phyloP scores from a whole-genome alignment of 2,797 vertebrate genomes.

The Pseudochirops corinnae region DNA sequence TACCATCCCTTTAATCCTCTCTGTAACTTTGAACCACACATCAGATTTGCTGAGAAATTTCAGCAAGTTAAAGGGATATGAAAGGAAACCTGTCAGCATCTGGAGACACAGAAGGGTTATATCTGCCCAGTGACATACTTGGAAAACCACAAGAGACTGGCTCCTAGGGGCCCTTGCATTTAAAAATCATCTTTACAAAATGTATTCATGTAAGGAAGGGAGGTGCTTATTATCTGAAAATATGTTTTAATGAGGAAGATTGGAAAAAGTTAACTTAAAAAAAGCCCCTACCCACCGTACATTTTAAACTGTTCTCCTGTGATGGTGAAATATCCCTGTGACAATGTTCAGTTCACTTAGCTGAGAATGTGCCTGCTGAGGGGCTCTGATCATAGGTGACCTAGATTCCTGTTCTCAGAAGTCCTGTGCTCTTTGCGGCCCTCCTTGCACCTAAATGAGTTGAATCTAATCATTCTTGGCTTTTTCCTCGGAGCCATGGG shows the following conservation, averaged over 20 bases:
- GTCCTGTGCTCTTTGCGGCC: slow-evolving; percentile 71
- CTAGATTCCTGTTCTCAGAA: slow-evolving; percentile 75
- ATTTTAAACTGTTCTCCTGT: slow-evolving; percentile 52
- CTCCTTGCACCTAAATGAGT: slow-evolving; percentile 65
- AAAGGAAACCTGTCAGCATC: slow-evolving; percentile 65
- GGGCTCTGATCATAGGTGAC: slow-evolving; percentile 77
- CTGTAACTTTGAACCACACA: slow-evolving; percentile 60
- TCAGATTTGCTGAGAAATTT: slow-evolving; percentile 65
- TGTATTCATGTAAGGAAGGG: slow-evolving; percentile 53
- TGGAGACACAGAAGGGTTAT: slow-evolving; percentile 69
- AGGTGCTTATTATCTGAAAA: slow-evolving; percentile 61
- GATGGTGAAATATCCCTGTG: slow-evolving; percentile 57
- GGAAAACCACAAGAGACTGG: slow-evolving; percentile 70
- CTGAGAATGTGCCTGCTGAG: slow-evolving; percentile 65
- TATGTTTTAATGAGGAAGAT: slow-evolving; percentile 61
- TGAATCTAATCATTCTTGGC: slow-evolving; percentile 74
- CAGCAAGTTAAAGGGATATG: slow-evolving; percentile 58
- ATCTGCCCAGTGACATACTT: slow-evolving; percentile 68
- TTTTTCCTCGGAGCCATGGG: slow-evolving; percentile 76
- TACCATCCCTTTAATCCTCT: slow-evolving; percentile 1
- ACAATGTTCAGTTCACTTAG: slow-evolving; percentile 62
- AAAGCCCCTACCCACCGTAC: neutral
- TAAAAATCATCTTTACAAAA: slow-evolving; percentile 67
- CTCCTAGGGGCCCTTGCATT: slow-evolving; percentile 63
- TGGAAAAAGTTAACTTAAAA: slow-evolving; percentile 2